These are phyloP conservation scores for Scopus umbretta DNA, from an alignment of 2,113 vertebrate genomes.

Conservation along the genomic window DNA sequence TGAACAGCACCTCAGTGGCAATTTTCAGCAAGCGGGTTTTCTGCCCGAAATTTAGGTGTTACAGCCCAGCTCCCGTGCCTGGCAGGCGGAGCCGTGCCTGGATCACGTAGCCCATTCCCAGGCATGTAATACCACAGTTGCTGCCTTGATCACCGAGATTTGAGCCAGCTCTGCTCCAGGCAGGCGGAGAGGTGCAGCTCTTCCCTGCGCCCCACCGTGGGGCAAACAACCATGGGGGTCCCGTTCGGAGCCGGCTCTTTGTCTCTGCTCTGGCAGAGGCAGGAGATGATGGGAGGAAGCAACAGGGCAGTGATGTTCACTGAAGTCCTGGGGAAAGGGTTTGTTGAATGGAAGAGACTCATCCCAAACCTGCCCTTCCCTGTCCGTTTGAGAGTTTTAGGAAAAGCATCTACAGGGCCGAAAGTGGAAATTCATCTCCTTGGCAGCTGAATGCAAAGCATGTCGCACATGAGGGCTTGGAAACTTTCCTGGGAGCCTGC, in stretches of 20 bases:
- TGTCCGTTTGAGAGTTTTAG: neutral
- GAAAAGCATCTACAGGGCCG: neutral
- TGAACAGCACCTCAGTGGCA: neutral
- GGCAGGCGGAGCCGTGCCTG: neutral
- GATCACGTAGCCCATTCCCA: neutral
- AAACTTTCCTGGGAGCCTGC: neutral
- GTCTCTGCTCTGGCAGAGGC: neutral
- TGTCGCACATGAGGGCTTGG: neutral
- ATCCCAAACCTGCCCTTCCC: neutral
- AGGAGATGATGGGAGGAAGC: neutral
- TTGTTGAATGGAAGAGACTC: neutral
- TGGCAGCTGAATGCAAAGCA: neutral
- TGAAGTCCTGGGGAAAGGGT: neutral
- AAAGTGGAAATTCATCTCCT: neutral
- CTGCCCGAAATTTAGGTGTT: neutral
- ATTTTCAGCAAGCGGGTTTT: neutral
- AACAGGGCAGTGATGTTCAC: rapidly evolving
- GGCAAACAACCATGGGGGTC: neutral
- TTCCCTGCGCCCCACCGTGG: neutral
- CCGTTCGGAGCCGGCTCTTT: neutral
- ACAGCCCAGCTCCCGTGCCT: neutral
- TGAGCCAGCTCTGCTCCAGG: neutral
- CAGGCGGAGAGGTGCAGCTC: neutral
- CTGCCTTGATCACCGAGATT: rapidly evolving
- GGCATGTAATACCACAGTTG: neutral